Evolutionary conservation across 2,113 vertebrate genomes (phyloP).

Genomic region (Hippocampus guttulatus): DNA sequence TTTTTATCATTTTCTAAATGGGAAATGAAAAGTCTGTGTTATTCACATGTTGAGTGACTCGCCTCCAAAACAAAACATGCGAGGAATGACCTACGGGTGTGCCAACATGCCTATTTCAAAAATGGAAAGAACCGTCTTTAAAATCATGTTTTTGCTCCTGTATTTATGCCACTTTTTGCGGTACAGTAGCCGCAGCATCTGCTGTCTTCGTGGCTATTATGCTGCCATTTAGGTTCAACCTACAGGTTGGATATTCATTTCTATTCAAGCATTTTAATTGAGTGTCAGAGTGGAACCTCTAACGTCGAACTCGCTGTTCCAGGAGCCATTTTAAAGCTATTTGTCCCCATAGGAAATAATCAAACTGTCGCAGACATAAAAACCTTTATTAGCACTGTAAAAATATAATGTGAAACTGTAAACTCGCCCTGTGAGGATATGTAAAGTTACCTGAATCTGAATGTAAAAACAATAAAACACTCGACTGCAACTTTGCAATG

Average conservation of each 20-base stretch:
- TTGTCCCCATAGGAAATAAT: background rate
- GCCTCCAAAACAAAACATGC: background rate
- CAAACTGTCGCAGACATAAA: slow-evolving; percentile 6
- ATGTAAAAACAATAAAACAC: background rate
- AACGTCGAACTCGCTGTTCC: background rate
- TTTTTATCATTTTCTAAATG: background rate
- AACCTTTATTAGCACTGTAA: background rate
- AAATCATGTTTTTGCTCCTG: background rate
- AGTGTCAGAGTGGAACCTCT: background rate
- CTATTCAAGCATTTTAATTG: background rate
- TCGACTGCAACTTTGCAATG: background rate
- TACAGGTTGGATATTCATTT: background rate
- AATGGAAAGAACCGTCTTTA: background rate
- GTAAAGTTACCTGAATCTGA: background rate
- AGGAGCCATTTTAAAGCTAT: background rate
- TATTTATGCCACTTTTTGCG: background rate
- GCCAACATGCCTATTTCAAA: background rate
- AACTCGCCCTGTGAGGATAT: background rate
- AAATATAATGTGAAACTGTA: background rate
- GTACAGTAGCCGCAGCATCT: background rate
- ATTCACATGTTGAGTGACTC: background rate
- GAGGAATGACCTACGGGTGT: background rate
- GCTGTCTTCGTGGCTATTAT: background rate
- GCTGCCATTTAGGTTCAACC: background rate
- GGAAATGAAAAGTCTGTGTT: background rate